Percentiles rank a stretch among this genome's conserved stretches.
These are phyloP conservation scores for Sebastolobus alascanus DNA, from an alignment of 2,797 vertebrate species.

Conservation along the genomic window DNA sequence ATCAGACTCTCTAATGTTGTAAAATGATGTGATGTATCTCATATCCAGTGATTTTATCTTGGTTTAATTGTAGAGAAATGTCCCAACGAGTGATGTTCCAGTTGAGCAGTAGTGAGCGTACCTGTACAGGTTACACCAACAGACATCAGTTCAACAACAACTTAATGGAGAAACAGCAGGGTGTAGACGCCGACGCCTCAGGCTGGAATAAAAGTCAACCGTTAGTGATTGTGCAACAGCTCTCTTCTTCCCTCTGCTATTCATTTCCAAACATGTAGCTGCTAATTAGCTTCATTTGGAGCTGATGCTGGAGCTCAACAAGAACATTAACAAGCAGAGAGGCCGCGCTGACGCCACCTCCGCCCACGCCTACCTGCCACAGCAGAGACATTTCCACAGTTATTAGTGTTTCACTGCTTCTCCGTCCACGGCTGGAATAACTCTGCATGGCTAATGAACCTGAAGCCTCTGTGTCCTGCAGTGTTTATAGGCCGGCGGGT, in stretches of 20 bases:
- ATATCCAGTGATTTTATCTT: not conserved
- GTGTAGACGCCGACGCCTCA: not conserved
- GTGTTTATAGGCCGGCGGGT: conserved; percentile 55
- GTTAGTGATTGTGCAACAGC: not conserved
- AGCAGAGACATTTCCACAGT: conserved; percentile 38
- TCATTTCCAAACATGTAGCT: conserved; percentile 34
- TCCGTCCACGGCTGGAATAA: conserved; percentile 64
- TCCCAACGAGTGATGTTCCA: not conserved
- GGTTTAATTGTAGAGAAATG: not conserved
- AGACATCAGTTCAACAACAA: not conserved
- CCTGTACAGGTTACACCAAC: too few relatives aligned
- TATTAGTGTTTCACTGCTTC: conserved; percentile 71
- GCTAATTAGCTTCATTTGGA: conserved; percentile 50
- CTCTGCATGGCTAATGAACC: conserved; percentile 77
- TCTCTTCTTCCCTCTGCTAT: not conserved
- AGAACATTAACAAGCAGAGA: conserved; percentile 32
- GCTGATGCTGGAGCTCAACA: not conserved
- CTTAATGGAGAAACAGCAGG: not conserved
- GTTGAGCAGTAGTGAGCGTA: too few relatives aligned
- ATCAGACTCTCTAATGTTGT: not conserved
- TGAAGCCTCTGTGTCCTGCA: conserved; percentile 39
- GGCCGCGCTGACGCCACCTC: conserved; percentile 35
- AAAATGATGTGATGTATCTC: not conserved
- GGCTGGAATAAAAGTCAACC: not conserved
- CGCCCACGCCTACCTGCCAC: conserved; percentile 51